These are phyloP conservation scores for Rhopalosiphum maidis DNA, from an alignment of 1,140 invertebrate genomes.

Conservation along the genomic window DNA sequence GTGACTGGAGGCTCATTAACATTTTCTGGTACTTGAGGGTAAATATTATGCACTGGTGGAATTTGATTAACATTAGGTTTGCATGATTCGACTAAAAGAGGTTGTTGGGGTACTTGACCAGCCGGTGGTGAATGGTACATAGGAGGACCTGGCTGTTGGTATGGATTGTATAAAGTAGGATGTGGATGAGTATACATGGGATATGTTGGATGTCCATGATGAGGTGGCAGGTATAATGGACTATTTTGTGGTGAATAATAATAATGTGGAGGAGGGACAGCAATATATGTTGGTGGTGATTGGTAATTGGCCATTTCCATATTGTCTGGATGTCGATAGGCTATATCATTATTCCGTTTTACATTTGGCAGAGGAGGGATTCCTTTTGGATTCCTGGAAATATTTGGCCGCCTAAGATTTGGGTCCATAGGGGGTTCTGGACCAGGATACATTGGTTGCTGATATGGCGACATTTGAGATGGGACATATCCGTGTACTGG, in stretches of 20 bases:
- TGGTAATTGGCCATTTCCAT: constrained; percentile 55
- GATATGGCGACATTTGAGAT: constrained; percentile 49
- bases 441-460: constrained; percentile 49
- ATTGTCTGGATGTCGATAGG: constrained; percentile 49
- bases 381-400: constrained; percentile 44
- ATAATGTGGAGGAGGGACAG: constrained; percentile 51
- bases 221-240: constrained; percentile 50
- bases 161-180: constrained; percentile 57
- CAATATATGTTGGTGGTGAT: constrained; percentile 49
- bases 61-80: constrained; percentile 49
- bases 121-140: constrained; percentile 47
- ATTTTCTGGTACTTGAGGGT: constrained; percentile 52
- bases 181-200: constrained; percentile 50
- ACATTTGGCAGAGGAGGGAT: constrained; percentile 52
- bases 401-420: constrained; percentile 41
- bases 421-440: constrained; percentile 54
- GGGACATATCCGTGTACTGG: constrained; percentile 52
- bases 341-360: constrained; percentile 50
- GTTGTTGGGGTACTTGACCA: constrained; percentile 53
- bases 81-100: constrained; percentile 52
- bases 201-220: constrained; percentile 54
- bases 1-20: not conserved
- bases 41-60: constrained; percentile 51
- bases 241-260: constrained; percentile 55
- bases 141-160: constrained; percentile 40